Evolutionary conservation across 1,140 invertebrate genomes (phyloP).

Genomic region (Musca domestica): DNA sequence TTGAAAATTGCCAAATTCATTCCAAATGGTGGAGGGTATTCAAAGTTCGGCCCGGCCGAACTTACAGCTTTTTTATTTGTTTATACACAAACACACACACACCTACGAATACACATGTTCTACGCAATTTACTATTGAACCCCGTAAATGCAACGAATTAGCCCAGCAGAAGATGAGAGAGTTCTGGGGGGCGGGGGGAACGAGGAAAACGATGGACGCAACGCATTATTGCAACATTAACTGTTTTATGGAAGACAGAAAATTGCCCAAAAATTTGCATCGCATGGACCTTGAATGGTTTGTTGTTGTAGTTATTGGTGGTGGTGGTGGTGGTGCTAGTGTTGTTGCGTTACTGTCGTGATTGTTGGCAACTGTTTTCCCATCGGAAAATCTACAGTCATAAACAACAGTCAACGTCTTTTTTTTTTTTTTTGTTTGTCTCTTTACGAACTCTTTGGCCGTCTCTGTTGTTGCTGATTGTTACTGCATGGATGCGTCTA

Average conservation of each 20-base stretch:
- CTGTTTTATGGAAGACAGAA: too few relatives aligned
- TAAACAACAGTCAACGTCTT: conserved; percentile 21
- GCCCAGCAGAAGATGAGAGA: too few relatives aligned
- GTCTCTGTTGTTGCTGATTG: conserved; percentile 8
- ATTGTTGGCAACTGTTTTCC: conserved; percentile 24
- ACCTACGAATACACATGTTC: too few relatives aligned
- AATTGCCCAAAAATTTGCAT: conserved; percentile 6
- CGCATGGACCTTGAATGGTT: background rate
- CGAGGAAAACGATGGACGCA: background rate
- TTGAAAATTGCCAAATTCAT: too few relatives aligned
- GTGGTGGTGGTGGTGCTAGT: conserved; percentile 16
- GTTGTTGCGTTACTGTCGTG: conserved; percentile 14
- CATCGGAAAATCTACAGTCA: conserved; percentile 29
- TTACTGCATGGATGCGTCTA: too few relatives aligned
- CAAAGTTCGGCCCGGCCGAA: too few relatives aligned
- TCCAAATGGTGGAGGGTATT: too few relatives aligned
- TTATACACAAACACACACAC: too few relatives aligned
- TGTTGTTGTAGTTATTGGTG: conserved; percentile 11
- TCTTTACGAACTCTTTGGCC: background rate
- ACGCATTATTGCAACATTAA: background rate
- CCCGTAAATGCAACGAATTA: too few relatives aligned
- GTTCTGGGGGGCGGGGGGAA: too few relatives aligned
- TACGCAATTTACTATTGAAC: too few relatives aligned
- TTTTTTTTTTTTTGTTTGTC: background rate
- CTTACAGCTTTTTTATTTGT: too few relatives aligned